Evolutionary conservation across 2,888 invertebrate genomes (phyloP).

Genomic region (Harmothoe impar): DNA sequence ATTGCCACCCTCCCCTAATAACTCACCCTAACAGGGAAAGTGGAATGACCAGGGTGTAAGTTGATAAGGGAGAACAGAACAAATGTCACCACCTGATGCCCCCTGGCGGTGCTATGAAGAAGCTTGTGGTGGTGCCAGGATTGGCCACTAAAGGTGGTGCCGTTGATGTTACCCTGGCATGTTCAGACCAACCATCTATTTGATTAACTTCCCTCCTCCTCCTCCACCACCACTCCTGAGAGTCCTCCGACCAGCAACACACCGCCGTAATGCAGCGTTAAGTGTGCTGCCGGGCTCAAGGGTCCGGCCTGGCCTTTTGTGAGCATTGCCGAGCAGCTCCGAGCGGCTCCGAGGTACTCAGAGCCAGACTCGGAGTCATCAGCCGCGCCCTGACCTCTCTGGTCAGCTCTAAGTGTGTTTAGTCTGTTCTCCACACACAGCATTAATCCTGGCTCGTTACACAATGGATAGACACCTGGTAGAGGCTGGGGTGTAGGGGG

Average conservation of each 20-base stretch:
- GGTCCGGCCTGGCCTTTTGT: not conserved
- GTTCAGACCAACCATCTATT: conserved; percentile 8
- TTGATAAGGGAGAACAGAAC: no score
- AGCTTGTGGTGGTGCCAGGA: no score
- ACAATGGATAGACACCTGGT: not conserved
- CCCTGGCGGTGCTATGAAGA: no score
- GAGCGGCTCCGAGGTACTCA: conserved; percentile 1
- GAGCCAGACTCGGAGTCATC: not conserved
- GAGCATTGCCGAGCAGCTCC: not conserved
- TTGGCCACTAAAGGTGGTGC: no score
- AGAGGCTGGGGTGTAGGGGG: no score
- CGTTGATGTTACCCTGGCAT: not conserved
- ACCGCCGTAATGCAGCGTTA: not conserved
- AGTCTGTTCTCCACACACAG: not conserved
- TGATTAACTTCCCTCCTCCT: not conserved
- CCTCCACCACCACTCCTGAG: not conserved
- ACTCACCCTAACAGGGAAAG: no score
- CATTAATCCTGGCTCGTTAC: not conserved
- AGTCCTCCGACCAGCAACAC: not conserved
- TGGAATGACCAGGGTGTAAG: no score
- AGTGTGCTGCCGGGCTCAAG: conserved; percentile 3
- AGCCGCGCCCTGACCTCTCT: not conserved
- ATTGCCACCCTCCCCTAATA: no score
- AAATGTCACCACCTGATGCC: no score
- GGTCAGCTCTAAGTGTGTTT: not conserved